phyloP scores from a whole-genome alignment of 2,113 vertebrate genomes.

The Polyodon spathula region DNA sequence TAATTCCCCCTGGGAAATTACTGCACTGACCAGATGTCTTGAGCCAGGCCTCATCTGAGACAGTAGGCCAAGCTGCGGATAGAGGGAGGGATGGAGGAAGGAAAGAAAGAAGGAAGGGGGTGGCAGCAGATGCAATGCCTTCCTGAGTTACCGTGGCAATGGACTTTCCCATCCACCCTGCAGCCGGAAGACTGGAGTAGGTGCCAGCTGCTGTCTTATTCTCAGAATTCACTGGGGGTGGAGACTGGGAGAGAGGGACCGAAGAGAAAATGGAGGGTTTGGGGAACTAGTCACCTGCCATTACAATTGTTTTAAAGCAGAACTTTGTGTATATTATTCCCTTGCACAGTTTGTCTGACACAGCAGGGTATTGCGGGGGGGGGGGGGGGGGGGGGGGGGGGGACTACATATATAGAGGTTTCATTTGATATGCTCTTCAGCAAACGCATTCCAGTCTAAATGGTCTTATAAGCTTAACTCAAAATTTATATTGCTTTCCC shows the following conservation, averaged over 20 bases:
- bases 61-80: conserved; percentile 10
- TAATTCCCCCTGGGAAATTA: conserved; percentile 39
- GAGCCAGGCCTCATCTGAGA: conserved; percentile 33
- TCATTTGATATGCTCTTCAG: neutral
- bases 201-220: conserved; percentile 50
- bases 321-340: too few species aligned
- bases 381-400: too few species aligned
- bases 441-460: neutral
- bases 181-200: conserved; percentile 35
- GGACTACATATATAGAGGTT: neutral
- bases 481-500: conserved; percentile 24
- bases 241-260: conserved; percentile 10
- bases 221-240: conserved; percentile 25
- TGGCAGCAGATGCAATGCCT: conserved; percentile 42
- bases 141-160: conserved; percentile 48
- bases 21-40: conserved; percentile 61
- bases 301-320: too few species aligned
- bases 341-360: too few species aligned
- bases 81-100: neutral
- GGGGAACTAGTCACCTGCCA: too few species aligned
- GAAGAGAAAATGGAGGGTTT: too few species aligned
- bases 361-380: too few species aligned
- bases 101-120: conserved; percentile 21
- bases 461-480: conserved; percentile 2
- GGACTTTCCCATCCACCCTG: conserved; percentile 51